Percentiles rank a stretch among this genome's conserved stretches.
Evolutionary conservation across 2,113 vertebrate genomes (phyloP).

Genomic region (Saccopteryx leptura): DNA sequence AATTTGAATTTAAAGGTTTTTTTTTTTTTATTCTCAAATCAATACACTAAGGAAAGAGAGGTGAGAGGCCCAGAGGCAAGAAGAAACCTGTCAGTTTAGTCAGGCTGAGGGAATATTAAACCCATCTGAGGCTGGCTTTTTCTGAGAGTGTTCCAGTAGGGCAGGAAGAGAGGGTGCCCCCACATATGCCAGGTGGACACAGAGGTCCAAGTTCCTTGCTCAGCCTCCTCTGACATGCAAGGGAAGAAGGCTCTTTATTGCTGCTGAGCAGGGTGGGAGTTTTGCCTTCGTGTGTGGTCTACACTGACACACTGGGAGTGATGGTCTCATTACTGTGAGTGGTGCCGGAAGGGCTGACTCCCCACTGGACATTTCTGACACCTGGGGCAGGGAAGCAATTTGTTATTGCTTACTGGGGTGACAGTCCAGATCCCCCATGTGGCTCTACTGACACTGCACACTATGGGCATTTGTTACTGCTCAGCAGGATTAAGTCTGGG

Average conservation of each 20-base stretch:
- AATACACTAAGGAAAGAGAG: background rate
- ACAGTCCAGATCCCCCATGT: background rate
- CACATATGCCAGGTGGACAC: background rate
- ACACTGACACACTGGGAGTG: no score
- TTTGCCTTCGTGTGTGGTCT: background rate
- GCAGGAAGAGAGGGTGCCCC: background rate
- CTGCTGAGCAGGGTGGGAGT: background rate
- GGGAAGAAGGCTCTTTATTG: fast-evolving
- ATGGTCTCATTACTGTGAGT: fast-evolving
- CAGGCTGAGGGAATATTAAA: background rate
- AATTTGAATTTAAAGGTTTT: background rate
- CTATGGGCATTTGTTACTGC: background rate
- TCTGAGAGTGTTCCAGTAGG: fast-evolving
- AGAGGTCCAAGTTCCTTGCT: background rate
- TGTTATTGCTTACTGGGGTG: background rate
- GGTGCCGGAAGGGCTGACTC: background rate
- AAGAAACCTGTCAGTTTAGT: background rate
- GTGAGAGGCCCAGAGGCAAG: background rate
- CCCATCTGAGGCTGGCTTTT: background rate
- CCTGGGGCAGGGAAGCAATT: background rate
- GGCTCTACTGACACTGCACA: background rate
- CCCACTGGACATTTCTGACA: background rate
- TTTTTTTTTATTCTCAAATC: background rate
- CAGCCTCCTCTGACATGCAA: background rate
- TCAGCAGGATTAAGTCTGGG: background rate